Evolutionary conservation across 1,140 invertebrate genomes (phyloP).

Genomic region (Diorhabda elongata): DNA sequence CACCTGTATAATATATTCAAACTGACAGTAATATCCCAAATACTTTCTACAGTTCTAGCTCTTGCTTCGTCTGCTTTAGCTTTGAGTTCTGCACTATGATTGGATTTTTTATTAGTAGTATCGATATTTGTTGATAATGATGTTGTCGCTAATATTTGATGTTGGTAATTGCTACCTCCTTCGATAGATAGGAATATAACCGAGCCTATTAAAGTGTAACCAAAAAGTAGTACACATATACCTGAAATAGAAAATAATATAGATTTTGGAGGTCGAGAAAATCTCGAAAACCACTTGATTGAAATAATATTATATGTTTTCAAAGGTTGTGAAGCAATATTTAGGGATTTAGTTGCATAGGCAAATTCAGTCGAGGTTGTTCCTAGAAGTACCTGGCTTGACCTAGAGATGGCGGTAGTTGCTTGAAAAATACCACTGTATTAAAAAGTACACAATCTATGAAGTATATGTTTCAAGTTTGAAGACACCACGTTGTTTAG

Average conservation of each 20-base stretch:
- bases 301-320: too few relatives aligned
- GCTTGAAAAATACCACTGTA: too few relatives aligned
- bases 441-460: too few relatives aligned
- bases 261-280: background rate
- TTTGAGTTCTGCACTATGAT: conserved; percentile 38
- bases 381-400: too few relatives aligned
- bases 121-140: conserved; percentile 29
- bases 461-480: too few relatives aligned
- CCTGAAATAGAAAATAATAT: conserved; percentile 38
- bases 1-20: conserved; percentile 83
- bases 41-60: conserved; percentile 75
- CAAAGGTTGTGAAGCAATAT: too few relatives aligned
- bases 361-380: too few relatives aligned
- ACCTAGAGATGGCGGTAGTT: too few relatives aligned
- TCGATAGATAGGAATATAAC: conserved; percentile 91
- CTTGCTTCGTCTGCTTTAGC: conserved; percentile 59
- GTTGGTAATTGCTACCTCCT: conserved; percentile 45
- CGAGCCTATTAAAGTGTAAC: conserved; percentile 86
- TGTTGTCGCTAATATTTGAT: conserved; percentile 41
- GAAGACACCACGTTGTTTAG: too few relatives aligned
- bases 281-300: too few relatives aligned
- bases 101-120: conserved; percentile 27
- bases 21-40: conserved; percentile 92
- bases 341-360: too few relatives aligned
- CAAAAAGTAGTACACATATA: conserved; percentile 79